Base-by-base conservation (phyloP, 2,113 vertebrate genomes). In the Isurus oxyrinchus region DNA sequence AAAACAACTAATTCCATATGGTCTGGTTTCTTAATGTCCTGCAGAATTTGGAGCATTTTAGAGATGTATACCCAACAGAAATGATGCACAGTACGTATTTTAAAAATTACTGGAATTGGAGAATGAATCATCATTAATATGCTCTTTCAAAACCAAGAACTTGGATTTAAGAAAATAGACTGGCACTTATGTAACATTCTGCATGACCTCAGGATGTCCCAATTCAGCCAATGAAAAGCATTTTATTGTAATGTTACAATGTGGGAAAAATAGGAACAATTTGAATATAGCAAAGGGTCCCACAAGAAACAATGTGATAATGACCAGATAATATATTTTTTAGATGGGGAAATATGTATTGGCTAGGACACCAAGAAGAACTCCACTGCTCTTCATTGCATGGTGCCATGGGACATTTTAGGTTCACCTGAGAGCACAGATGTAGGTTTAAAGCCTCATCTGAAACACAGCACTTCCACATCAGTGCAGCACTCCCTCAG, bases 1-100 rank as follows among this genome's bases (percentile, higher is more conserved):
- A 23, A 96, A 96, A 96, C 96, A 90, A 5, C 96, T 96, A 57
- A 14, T 1, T 96, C 96, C 97, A 97, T 96, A 96, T 97, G 16
- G 96, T n/a, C 96, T 97, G 96, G n/a, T 84, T 90, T 31, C 96
- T 66, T 88, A 31, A 84, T 97, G 97, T 97, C 94, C 97, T 97
- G 19, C 94, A 96, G 96, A 96, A 93, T 96, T 96, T 91, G 76
- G 96, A 97, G 96, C 55, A 96, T 95, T 53, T 53, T 95, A 23
- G 44, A 53, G 21, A 69, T 23, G 11, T 53, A 27, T 44, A 95
- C 69, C 59, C 8, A 3, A 67, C 31, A 23, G 44, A 67, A 19
- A 40, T 67, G 61, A 94, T 25, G 2, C 93, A 94, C 21, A 94
- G 93, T 67, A 49, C 40, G 16, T 67, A 25, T 59, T 93, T 8